Evolutionary conservation across 2,797 vertebrate species (phyloP).

Genomic region (Sebastes minor): DNA sequence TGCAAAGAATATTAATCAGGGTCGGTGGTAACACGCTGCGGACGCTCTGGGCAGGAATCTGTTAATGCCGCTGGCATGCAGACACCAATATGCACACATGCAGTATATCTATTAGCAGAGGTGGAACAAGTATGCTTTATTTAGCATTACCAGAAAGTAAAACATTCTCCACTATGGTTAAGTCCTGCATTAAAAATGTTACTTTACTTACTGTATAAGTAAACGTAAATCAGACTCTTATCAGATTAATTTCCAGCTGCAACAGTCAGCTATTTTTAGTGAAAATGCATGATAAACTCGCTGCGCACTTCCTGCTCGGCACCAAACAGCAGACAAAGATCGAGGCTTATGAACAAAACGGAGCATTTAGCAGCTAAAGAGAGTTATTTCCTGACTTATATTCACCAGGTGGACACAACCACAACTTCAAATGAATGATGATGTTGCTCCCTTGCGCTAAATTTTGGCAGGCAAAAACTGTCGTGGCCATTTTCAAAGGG

Average conservation of each 20-base stretch:
- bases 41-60: constrained; percentile 28
- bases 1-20: constrained; percentile 45
- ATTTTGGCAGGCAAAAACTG: no score
- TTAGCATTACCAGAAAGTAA: neutral
- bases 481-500: no score
- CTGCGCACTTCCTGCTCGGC: no score
- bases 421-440: no score
- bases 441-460: no score
- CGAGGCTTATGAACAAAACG: neutral
- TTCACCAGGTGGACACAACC: neutral
- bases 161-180: neutral
- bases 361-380: neutral
- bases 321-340: neutral
- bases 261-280: neutral
- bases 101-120: neutral
- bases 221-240: neutral
- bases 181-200: neutral
- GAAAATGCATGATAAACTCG: neutral
- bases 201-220: neutral
- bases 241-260: neutral
- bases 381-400: neutral
- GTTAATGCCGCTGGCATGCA: constrained; percentile 18
- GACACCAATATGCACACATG: neutral
- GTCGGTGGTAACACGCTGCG: constrained; percentile 42
- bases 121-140: neutral